These are phyloP conservation scores for Sebastes hubbsi DNA, from an alignment of 2,797 vertebrate species.

Conservation along the genomic window DNA sequence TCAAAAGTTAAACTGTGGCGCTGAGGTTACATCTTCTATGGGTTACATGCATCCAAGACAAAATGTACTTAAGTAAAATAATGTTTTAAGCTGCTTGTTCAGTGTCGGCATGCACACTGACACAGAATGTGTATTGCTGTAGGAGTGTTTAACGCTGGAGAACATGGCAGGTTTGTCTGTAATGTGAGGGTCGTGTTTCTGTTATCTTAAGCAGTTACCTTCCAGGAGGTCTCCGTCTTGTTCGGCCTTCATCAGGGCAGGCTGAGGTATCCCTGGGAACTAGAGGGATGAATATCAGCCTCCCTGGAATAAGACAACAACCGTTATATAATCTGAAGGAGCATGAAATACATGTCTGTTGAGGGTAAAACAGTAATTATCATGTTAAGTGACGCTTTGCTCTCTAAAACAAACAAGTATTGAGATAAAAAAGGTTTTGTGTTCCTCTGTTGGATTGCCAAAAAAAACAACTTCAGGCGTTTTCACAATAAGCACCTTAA, in stretches of 20 bases:
- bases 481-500: neutral
- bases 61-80: neutral
- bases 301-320: constrained; percentile 57
- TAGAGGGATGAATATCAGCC: constrained; percentile 57
- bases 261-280: constrained; percentile 60
- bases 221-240: constrained; percentile 70
- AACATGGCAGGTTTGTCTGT: constrained; percentile 3
- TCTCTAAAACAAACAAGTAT: neutral
- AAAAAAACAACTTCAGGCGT: neutral
- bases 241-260: constrained; percentile 65
- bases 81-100: neutral
- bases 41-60: neutral
- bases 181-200: constrained; percentile 19
- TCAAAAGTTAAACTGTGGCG: neutral
- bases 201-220: constrained; percentile 66
- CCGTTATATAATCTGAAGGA: constrained; percentile 2
- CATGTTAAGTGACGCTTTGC: neutral
- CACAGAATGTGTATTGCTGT: neutral
- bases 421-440: neutral
- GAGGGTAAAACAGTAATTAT: constrained; percentile 16
- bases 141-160: neutral
- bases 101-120: neutral
- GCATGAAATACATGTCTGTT: neutral
- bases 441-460: neutral
- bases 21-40: neutral